A percentile compares a stretch with the other conserved stretches of the same genome.
These are phyloP conservation scores for Hecatera dysodea DNA, from an alignment of 2,888 invertebrate species.

Conservation along the genomic window DNA sequence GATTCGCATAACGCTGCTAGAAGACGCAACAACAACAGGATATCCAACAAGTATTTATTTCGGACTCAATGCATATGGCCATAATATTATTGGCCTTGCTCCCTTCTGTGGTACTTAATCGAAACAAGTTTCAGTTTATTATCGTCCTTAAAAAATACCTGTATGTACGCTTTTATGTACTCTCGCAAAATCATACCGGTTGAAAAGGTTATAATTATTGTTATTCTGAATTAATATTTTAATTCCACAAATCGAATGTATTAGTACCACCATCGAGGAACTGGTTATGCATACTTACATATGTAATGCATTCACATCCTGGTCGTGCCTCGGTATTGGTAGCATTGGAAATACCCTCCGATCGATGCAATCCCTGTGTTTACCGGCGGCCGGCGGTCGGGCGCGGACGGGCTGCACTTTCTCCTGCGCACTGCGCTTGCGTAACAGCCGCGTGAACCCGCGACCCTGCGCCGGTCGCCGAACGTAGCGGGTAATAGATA, in stretches of 20 bases:
- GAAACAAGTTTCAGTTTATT: constrained; percentile 13
- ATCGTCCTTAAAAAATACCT: background rate
- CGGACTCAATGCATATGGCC: background rate
- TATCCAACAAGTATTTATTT: background rate
- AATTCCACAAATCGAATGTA: background rate
- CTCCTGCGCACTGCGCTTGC: constrained; percentile 46
- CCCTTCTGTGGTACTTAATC: background rate
- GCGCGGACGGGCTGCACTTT: constrained; percentile 43
- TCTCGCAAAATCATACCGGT: background rate
- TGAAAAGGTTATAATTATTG: background rate
- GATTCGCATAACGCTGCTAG: background rate
- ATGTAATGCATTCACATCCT: constrained; percentile 20
- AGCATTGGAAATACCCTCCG: constrained; percentile 44
- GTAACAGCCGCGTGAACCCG: constrained; percentile 56
- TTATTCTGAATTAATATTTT: background rate
- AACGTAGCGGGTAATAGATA: constrained; percentile 38
- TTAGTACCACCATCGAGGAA: background rate
- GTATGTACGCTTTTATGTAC: too few species aligned
- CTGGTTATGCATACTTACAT: background rate
- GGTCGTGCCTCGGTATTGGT: constrained; percentile 19
- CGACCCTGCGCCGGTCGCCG: constrained; percentile 44
- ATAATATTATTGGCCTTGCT: constrained; percentile 22
- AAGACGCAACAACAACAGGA: background rate
- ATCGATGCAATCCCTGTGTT: constrained; percentile 58
- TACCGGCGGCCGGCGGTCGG: constrained; percentile 30